Evolutionary conservation across 2,113 vertebrate genomes (phyloP).

Genomic region (Terrapene triunguis): DNA sequence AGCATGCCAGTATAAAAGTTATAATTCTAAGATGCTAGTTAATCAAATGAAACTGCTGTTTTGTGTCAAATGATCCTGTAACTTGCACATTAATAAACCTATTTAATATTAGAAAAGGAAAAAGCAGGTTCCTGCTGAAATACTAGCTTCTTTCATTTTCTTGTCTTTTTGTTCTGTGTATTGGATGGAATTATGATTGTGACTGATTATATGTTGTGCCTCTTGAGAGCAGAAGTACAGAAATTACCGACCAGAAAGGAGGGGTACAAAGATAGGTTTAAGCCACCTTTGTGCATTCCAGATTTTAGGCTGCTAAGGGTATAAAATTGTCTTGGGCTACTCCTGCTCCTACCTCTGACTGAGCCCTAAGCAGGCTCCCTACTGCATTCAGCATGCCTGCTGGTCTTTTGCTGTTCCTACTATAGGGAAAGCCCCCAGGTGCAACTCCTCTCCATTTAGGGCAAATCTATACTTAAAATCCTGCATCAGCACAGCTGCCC

Average conservation of each 20-base stretch:
- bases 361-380: background rate
- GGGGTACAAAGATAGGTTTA: background rate
- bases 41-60: constrained; percentile 5
- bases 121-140: background rate
- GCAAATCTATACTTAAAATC: background rate
- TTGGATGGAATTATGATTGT: background rate
- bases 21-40: background rate
- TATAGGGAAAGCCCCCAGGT: background rate
- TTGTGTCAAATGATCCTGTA: background rate
- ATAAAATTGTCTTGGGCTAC: background rate
- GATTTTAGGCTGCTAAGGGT: background rate
- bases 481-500: background rate
- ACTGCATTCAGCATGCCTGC: background rate
- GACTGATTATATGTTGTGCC: background rate
- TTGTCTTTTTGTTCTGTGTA: background rate
- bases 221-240: background rate
- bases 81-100: background rate
- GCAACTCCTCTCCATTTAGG: background rate
- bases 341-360: background rate
- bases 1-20: background rate
- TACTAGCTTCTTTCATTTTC: background rate
- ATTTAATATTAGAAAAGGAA: background rate
- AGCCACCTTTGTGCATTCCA: background rate
- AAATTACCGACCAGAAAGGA: background rate
- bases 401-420: background rate